phyloP scores from a whole-genome alignment of 92 coral and sea anemone genomes.

The Paragorgia papillata region DNA sequence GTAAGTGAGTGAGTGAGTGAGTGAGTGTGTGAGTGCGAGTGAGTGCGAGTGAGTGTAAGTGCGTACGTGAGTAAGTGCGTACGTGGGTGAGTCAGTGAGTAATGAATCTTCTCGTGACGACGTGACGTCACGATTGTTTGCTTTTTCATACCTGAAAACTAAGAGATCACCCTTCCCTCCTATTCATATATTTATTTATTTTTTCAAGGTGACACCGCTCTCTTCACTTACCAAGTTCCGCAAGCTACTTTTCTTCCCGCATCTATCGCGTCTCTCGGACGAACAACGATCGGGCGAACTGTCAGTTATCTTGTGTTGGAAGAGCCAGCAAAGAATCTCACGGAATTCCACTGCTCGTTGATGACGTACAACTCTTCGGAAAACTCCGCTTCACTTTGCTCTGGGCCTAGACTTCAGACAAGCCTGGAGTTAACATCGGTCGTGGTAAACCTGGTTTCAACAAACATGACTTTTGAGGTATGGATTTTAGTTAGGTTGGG shows the following conservation, averaged over 20 bases:
- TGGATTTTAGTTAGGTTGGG: background rate
- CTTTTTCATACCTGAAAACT: too few relatives aligned
- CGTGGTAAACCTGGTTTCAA: conserved; percentile 9
- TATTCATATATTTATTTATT: too few relatives aligned
- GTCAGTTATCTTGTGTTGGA: conserved; percentile 38
- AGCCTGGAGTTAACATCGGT: conserved; percentile 15
- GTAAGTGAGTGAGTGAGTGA: too few relatives aligned
- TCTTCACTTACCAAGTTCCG: conserved; percentile 27
- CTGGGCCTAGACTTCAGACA: background rate
- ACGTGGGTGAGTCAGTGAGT: too few relatives aligned
- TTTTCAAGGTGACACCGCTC: conserved; percentile 27
- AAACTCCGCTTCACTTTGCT: background rate
- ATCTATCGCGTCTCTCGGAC: conserved; percentile 38
- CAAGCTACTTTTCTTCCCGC: conserved; percentile 41
- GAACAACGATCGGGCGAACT: conserved; percentile 17
- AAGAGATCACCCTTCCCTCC: too few relatives aligned
- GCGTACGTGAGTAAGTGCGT: too few relatives aligned
- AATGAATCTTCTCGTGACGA: too few relatives aligned
- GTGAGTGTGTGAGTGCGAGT: too few relatives aligned
- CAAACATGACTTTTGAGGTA: conserved; percentile 45
- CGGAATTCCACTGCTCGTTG: conserved; percentile 23
- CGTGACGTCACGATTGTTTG: too few relatives aligned
- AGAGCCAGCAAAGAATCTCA: conserved; percentile 15
- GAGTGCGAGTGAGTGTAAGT: too few relatives aligned
- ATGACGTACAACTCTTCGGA: background rate